Percentiles rank a stretch among this genome's conserved stretches.
Evolutionary conservation across 1,140 invertebrate species (phyloP).

Genomic region (Gonatopus flavifemur): DNA sequence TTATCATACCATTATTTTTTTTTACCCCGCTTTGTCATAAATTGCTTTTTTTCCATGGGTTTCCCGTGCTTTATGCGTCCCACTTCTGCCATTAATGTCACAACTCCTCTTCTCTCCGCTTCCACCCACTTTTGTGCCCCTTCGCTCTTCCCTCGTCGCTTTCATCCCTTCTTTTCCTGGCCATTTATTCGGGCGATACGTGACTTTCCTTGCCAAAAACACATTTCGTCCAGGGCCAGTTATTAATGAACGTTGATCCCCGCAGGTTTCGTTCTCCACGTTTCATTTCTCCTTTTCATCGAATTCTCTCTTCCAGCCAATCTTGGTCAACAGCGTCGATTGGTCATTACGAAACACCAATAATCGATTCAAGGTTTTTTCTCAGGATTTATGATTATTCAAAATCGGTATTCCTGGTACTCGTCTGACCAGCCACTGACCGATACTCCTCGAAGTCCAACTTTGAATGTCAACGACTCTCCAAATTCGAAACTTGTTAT

Average conservation of each 20-base stretch:
- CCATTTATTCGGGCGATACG: slow-evolving; percentile 44
- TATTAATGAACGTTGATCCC: slow-evolving; percentile 1
- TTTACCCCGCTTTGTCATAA: slow-evolving; percentile 41
- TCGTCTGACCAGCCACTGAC: no score
- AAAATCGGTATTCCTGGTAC: no score
- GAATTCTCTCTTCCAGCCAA: background rate
- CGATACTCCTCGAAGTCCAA: no score
- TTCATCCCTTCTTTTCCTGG: slow-evolving; percentile 5
- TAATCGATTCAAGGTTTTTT: no score
- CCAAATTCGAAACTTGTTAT: no score
- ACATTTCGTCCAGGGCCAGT: slow-evolving; percentile 25
- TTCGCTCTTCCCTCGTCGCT: slow-evolving; percentile 5
- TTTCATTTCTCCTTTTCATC: background rate
- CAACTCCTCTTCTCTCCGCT: slow-evolving; percentile 6
- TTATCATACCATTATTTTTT: slow-evolving; percentile 51
- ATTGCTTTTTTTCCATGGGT: slow-evolving; percentile 47
- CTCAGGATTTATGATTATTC: no score
- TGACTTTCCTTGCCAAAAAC: slow-evolving; percentile 46
- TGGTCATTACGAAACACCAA: no score
- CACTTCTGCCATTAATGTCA: slow-evolving; percentile 51
- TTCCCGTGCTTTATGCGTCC: slow-evolving; percentile 46
- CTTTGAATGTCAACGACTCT: no score
- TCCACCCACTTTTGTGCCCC: no score
- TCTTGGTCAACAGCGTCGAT: no score
- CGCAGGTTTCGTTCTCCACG: background rate